These are phyloP conservation scores for Lacerta viridis DNA, from an alignment of 2,797 vertebrate genomes.

Conservation along the genomic window DNA sequence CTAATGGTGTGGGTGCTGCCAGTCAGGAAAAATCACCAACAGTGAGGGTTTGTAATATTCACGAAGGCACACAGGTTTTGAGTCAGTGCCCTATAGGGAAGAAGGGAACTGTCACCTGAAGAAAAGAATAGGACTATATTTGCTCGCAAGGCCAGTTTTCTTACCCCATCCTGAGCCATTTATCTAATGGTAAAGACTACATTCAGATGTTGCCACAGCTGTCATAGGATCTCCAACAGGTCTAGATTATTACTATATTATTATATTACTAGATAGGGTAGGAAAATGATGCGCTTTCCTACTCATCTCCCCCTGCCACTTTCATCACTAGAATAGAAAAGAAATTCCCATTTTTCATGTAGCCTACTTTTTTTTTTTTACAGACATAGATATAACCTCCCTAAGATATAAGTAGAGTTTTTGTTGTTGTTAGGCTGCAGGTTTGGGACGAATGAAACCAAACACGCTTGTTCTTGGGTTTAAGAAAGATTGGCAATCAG, in stretches of 20 bases:
- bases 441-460: slow-evolving; percentile 93
- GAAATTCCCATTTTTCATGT: neutral
- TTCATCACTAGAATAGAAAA: neutral
- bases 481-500: slow-evolving; percentile 94
- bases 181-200: neutral
- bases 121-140: neutral
- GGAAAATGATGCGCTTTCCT: neutral
- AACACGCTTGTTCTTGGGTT: slow-evolving; percentile 97
- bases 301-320: no score
- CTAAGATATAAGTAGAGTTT: neutral
- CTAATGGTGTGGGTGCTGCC: neutral
- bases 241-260: neutral
- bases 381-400: neutral
- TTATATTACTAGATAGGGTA: neutral
- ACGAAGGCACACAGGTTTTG: neutral
- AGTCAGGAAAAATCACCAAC: no score
- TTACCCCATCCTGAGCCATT: neutral
- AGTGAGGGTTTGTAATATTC: neutral
- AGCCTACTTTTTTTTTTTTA: neutral
- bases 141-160: neutral
- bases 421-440: slow-evolving; percentile 87
- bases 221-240: neutral
- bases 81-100: no score
- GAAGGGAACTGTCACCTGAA: neutral
- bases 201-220: neutral